Evolutionary conservation across 2,113 vertebrate species (phyloP).

Genomic region (Nothoprocta perdicaria): DNA sequence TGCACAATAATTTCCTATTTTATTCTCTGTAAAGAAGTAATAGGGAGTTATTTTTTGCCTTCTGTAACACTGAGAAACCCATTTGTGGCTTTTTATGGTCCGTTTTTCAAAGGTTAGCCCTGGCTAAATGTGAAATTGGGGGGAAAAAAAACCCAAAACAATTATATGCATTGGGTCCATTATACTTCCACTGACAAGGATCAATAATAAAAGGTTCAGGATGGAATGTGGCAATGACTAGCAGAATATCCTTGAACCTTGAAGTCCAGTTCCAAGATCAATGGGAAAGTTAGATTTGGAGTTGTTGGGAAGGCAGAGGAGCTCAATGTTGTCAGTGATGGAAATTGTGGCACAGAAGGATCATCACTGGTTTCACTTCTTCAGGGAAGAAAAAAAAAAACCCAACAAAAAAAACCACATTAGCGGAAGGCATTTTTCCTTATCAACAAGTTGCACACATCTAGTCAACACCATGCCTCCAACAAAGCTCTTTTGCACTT

Average conservation of each 20-base stretch:
- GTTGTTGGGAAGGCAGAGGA: neutral
- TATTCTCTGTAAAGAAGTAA: neutral
- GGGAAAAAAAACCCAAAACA: neutral
- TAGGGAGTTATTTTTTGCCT: too few relatives aligned
- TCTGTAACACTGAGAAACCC: rapidly evolving
- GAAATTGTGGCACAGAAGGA: neutral
- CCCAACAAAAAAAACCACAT: too few relatives aligned
- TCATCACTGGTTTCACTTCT: neutral
- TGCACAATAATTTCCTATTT: neutral
- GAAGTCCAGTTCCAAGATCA: neutral
- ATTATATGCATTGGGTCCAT: rapidly evolving
- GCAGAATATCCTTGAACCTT: neutral
- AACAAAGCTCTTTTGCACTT: neutral
- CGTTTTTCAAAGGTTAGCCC: neutral
- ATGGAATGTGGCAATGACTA: neutral
- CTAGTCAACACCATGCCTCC: neutral
- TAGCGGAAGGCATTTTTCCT: neutral
- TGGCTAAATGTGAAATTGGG: rapidly evolving
- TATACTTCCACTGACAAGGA: neutral
- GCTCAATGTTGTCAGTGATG: neutral
- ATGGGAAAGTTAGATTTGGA: neutral
- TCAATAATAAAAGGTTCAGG: neutral
- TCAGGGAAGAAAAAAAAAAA: neutral
- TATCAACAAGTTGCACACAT: neutral
- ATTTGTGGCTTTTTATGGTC: neutral